Evolutionary conservation across 2,113 vertebrate genomes (phyloP), one percentile per base, ranked within the genome.

Genomic region (Xiphophorus maculatus): DNA sequence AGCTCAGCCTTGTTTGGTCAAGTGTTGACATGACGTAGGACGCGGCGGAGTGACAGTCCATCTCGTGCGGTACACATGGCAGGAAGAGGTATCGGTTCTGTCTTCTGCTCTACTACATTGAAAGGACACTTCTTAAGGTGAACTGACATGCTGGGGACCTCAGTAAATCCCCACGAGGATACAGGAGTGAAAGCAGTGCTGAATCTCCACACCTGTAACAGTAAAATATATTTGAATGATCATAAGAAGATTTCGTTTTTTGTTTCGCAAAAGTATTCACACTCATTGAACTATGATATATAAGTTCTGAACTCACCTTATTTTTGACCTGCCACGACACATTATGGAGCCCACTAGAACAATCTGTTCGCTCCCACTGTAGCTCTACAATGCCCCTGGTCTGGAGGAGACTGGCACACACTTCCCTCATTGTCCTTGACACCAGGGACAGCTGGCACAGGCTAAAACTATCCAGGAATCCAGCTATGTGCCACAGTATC

Each of bases 401-500:
- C 87, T 98, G 97, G 78, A 99, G 95, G 79, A 99, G 94, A 84
- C 97, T 98, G 91, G 95, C 96, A 76, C 98, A 99, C 42, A 99
- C 95, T 66, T 99, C 97, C 89, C 98, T 97, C 97, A 99, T 97
- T 68, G 96, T 95, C 76, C 92, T 95, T 9, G 98, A 99, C 69
- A 97, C 97, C 94, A 96, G 85, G 0, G 98, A 97, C 76, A 99
- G 95, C 89, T 99, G 98, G 84, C 97, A 98, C 71, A 99, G 93
- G 89, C 97, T 98, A 93, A 98, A 99, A 69, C 97, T 96, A 78
- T 99, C 98, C 60, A 99, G 94, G 91, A 98, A 99, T n/a, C 95
- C 94, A 76, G 97, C 96, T 70, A 99, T 95, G 86, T 98, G 97
- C 77, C 96, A 96, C 67, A 98, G 90, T 76, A 99, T 94, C 89